Conservation (phyloP, 2,113 vertebrate genomes). For the Oryzias melastigma region DNA sequence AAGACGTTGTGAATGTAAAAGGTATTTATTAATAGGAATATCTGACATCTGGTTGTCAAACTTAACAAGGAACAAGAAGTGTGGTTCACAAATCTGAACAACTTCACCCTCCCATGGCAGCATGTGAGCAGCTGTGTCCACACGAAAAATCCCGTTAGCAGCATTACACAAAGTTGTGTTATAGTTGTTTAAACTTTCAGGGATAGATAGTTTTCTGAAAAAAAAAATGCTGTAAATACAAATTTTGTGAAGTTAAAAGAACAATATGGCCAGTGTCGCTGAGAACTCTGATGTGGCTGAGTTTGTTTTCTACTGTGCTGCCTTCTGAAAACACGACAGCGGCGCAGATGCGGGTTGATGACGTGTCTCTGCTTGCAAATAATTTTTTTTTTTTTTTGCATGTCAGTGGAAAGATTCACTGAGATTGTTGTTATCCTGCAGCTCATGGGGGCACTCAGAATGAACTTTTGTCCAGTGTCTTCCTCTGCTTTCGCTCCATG, state of each 20-base stretch:
- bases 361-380: slow-evolving; percentile 36
- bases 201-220: not conserved
- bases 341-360: slow-evolving; percentile 35
- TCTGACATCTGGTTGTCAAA: too few species aligned
- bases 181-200: too few species aligned
- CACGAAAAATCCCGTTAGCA: too few species aligned
- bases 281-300: not conserved
- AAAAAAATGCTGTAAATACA: not conserved
- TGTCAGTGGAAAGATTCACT: slow-evolving; percentile 5
- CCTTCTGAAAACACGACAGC: slow-evolving; percentile 29
- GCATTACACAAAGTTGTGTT: too few species aligned
- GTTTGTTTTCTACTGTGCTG: slow-evolving; percentile 18
- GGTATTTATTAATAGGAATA: too few species aligned
- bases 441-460: not conserved
- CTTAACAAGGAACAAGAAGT: too few species aligned
- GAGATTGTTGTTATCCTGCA: slow-evolving; percentile 2
- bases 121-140: too few species aligned
- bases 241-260: slow-evolving; percentile 1
- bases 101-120: too few species aligned
- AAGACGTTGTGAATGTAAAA: too few species aligned
- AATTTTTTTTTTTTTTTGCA: slow-evolving; percentile 14
- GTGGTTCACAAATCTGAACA: too few species aligned
- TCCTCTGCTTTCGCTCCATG: not conserved
- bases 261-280: not conserved
- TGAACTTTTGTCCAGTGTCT: not conserved